Conservation (phyloP, 2,797 vertebrate species). For the Oreochromis grahami region DNA sequence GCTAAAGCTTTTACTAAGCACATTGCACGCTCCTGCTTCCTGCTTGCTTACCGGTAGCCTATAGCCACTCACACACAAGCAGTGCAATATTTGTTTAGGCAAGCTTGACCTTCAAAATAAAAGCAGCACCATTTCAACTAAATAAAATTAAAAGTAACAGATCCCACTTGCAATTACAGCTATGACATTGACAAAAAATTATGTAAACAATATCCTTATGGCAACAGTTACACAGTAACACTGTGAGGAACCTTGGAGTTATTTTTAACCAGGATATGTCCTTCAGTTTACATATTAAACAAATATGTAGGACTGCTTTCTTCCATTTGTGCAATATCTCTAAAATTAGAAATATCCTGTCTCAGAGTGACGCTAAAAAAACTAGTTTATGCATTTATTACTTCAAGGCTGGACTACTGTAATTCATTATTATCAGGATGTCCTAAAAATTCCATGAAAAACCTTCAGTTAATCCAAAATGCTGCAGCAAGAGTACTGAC, state of each 20-base stretch:
- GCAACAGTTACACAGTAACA: not conserved
- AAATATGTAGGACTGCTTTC: not conserved
- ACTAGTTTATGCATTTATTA: not conserved
- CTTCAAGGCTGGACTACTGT: not conserved
- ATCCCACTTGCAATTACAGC: not conserved
- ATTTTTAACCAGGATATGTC: not conserved
- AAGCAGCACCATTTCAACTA: not conserved
- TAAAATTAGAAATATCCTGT: not conserved
- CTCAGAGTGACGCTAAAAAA: not conserved
- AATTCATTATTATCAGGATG: not conserved
- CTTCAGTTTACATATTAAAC: not conserved
- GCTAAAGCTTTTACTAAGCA: not conserved
- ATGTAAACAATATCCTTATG: not conserved
- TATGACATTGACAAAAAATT: not conserved
- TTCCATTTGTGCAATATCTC: not conserved
- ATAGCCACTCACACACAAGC: not conserved
- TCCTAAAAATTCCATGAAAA: not conserved
- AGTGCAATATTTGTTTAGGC: not conserved
- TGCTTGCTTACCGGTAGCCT: not conserved
- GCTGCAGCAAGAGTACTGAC: not conserved
- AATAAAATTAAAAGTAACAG: not conserved
- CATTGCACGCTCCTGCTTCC: not conserved
- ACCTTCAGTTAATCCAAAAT: not conserved
- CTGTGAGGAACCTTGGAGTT: not conserved
- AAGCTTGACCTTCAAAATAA: not conserved